A percentile compares a stretch with the other conserved stretches of the same genome.
Conservation (phyloP, 2,888 invertebrate species). For the Drosophila engyochracea region DNA sequence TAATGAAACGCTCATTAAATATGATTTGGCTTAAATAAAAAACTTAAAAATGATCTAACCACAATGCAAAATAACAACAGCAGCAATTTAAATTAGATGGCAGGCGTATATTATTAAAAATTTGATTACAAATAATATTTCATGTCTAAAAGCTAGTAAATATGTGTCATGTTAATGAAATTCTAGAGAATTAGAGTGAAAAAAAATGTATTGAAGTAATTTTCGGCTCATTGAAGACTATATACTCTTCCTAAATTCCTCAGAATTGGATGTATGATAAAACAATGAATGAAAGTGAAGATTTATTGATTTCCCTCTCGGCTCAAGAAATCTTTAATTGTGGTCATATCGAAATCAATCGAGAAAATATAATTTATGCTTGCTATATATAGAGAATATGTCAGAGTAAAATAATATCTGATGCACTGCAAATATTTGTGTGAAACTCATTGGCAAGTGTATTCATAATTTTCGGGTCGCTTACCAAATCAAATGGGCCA, state of each 20-base stretch:
- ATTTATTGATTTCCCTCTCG: background rate
- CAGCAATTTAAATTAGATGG: conserved; percentile 32
- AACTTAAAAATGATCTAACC: conserved; percentile 21
- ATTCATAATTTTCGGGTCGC: conserved; percentile 9
- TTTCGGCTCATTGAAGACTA: background rate
- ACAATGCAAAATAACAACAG: conserved; percentile 25
- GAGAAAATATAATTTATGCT: background rate
- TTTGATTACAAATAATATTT: conserved; percentile 67
- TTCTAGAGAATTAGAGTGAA: conserved; percentile 11
- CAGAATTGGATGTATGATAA: background rate
- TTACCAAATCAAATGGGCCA: conserved; percentile 35
- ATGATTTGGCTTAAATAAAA: conserved; percentile 5
- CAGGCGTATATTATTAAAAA: conserved; percentile 62
- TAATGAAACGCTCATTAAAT: background rate
- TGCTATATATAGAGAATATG: background rate
- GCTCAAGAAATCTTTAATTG: background rate
- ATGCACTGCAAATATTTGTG: background rate
- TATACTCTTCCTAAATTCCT: conserved; percentile 17
- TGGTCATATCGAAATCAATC: background rate
- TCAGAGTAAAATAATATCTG: background rate
- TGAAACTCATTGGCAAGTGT: conserved; percentile 7
- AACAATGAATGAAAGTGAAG: background rate
- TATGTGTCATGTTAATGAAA: background rate
- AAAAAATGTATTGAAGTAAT: background rate
- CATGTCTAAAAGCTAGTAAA: conserved; percentile 42